Evolutionary conservation across 2,797 vertebrate species (phyloP).

Genomic region (Gambelia wislizenii): DNA sequence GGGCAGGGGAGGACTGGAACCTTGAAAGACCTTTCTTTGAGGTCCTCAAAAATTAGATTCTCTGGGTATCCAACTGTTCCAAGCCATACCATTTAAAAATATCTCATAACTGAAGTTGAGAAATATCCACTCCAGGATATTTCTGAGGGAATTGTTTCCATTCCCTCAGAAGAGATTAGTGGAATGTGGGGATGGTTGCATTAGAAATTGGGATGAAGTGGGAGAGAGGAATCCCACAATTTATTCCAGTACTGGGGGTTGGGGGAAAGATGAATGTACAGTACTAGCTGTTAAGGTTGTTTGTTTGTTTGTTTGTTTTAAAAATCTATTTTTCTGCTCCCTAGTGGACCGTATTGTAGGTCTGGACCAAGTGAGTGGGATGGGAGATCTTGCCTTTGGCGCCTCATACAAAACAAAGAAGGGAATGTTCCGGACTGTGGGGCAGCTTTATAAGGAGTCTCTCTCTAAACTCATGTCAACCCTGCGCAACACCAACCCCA

Average conservation of each 20-base stretch:
- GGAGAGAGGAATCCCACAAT: neutral
- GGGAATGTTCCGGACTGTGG: conserved; percentile 94
- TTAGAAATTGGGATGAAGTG: neutral
- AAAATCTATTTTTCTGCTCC: conserved; percentile 2
- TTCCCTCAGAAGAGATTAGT: neutral
- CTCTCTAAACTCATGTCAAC: conserved; percentile 94
- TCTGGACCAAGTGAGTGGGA: conserved; percentile 88
- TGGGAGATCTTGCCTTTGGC: conserved; percentile 84
- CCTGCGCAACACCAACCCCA: conserved; percentile 92
- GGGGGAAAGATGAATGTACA: neutral
- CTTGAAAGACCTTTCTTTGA: neutral
- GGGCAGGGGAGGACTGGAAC: neutral
- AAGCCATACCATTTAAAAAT: neutral
- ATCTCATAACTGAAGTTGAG: neutral
- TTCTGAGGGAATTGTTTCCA: no score
- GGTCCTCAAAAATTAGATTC: neutral
- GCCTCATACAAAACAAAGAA: conserved; percentile 90
- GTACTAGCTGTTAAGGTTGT: neutral
- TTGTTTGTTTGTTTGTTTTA: neutral
- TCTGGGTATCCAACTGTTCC: neutral
- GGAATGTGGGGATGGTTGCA: neutral
- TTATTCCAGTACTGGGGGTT: no score
- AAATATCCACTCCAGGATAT: neutral
- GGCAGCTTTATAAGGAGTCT: conserved; percentile 93
- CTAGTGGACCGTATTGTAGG: conserved; percentile 92